Evolutionary conservation across 1,140 invertebrate species (phyloP), one percentile per base, ranked within the genome.

Genomic region (Philopotamus ludificatus): DNA sequence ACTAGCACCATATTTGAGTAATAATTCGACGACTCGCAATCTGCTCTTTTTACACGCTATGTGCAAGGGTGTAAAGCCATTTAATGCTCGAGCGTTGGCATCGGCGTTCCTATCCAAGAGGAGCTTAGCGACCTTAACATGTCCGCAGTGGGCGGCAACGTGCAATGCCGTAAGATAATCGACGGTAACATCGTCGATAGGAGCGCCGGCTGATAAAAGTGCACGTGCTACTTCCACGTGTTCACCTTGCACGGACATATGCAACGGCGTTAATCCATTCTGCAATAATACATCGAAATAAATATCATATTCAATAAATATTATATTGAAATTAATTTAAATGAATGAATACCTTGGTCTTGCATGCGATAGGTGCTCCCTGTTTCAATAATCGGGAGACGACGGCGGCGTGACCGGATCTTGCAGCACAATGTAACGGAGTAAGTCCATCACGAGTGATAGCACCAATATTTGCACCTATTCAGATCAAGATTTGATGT

Each of bases 21-120:
- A 82, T 60, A 99, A 77, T 79, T 99, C 97, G 3, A 98, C 96
- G 34, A 99, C 89, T 75, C 97, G 95, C 66, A 98, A 93, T 26
- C 97, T 82, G 81, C 99, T 99, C 81, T 99, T 99, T 79, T 99
- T 99, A 78, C 97, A 99, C 28, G 97, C 97, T 75, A 99, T 99
- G 74, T 98, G 96, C 47, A 99, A 83, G 0, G 97, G 97, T 0
- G 96, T 99, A 75, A 99, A 99, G 10, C 97, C 97, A 77, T 99
- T 99, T 20, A 99, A 82, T 47, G 97, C 97, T 49, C 97, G 82
- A 0, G 97, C 90, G 78, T 99, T 98, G 0, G 95, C 90, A 80
- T 99, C 95, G n/a, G 96, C 97, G 70, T 96, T 94, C 73, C 93
- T 85, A 67, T 90, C 95, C 50, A 99, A 82, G 12, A 99, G 81